These are phyloP conservation scores for Poeciliopsis gracilis DNA, from an alignment of 2,797 vertebrate genomes.

Conservation along the genomic window DNA sequence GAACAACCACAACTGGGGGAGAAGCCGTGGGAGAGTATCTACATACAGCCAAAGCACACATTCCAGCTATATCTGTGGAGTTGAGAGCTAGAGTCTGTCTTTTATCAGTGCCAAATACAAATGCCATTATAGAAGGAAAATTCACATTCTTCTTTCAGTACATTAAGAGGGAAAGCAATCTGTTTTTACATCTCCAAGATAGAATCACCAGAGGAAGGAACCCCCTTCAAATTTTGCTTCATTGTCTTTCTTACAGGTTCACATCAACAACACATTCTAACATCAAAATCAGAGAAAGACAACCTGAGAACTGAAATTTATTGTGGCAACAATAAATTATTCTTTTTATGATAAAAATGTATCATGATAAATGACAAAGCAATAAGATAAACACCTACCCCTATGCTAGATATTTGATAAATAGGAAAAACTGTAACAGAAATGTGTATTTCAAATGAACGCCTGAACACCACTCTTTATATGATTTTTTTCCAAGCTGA, in stretches of 20 bases:
- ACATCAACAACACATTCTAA: not conserved
- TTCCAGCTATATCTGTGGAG: slow-evolving; percentile 49
- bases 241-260: not conserved
- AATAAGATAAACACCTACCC: no score
- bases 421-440: no score
- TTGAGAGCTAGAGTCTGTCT: slow-evolving; percentile 33
- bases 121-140: slow-evolving; percentile 31
- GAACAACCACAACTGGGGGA: slow-evolving; percentile 33
- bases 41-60: slow-evolving; percentile 19
- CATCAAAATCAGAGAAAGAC: not conserved
- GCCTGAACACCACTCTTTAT: no score
- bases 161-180: not conserved
- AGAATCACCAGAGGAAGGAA: not conserved
- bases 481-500: not conserved
- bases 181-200: not conserved
- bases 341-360: no score
- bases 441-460: no score
- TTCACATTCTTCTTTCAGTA: not conserved
- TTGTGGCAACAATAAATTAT: no score
- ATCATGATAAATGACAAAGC: no score
- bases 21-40: slow-evolving; percentile 26
- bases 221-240: not conserved
- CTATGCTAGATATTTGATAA: no score
- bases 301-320: not conserved
- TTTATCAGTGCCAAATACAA: slow-evolving; percentile 41